Evolutionary conservation across 2,797 vertebrate species (phyloP).

Genomic region (Sebastes jordani): DNA sequence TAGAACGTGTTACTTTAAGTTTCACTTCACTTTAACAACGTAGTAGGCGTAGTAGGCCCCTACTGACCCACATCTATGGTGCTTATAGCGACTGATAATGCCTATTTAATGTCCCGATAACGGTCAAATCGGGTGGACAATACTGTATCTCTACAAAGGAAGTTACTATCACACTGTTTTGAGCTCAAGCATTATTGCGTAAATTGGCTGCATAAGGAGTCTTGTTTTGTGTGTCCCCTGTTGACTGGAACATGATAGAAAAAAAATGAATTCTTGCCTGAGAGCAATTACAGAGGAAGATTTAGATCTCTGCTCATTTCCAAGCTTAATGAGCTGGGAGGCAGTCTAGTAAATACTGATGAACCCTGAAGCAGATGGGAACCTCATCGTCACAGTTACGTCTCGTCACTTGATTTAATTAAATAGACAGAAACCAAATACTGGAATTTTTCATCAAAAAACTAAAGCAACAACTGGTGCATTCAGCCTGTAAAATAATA

Average conservation of each 20-base stretch:
- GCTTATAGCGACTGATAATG: too few relatives aligned
- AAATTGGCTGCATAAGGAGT: neutral
- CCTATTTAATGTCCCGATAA: too few relatives aligned
- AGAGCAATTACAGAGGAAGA: conserved; percentile 45
- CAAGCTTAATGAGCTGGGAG: conserved; percentile 63
- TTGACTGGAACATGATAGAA: conserved; percentile 20
- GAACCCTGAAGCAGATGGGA: conserved; percentile 57
- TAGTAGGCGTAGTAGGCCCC: too few relatives aligned
- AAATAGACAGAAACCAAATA: conserved; percentile 26
- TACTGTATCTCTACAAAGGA: neutral
- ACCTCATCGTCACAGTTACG: conserved; percentile 24
- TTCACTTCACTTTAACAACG: too few relatives aligned
- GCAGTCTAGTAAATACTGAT: conserved; percentile 58
- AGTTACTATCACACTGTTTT: neutral
- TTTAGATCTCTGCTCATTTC: conserved; percentile 47
- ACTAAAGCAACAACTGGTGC: neutral
- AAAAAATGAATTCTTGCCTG: conserved; percentile 41
- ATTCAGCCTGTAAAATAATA: neutral
- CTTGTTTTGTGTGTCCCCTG: neutral
- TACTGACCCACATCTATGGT: too few relatives aligned
- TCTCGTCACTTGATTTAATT: conserved; percentile 20
- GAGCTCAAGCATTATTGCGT: neutral
- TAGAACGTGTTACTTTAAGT: too few relatives aligned
- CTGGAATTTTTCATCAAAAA: neutral
- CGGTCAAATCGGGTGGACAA: neutral